Evolutionary conservation across 2,888 invertebrate species (phyloP).

Genomic region (Amphipoea oculea): DNA sequence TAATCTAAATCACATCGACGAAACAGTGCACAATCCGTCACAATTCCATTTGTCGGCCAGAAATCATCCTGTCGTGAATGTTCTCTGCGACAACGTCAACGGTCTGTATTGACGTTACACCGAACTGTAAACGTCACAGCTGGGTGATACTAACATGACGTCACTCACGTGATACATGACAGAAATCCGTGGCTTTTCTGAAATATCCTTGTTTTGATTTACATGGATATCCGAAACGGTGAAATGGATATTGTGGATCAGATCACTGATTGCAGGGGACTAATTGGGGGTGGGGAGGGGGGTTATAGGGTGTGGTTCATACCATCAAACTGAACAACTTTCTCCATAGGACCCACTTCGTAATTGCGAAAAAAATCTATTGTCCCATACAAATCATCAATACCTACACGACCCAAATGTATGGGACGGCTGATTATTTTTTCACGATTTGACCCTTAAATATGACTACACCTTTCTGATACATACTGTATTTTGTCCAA

Average conservation of each 20-base stretch:
- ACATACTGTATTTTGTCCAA: not conserved
- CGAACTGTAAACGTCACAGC: constrained; percentile 46
- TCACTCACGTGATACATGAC: constrained; percentile 6
- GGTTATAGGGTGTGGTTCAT: not conserved
- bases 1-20: constrained; percentile 39
- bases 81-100: constrained; percentile 55
- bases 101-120: constrained; percentile 47
- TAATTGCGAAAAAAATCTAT: not conserved
- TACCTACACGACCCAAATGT: no score
- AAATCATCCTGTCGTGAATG: constrained; percentile 61
- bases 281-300: no score
- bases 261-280: not conserved
- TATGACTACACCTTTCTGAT: not conserved
- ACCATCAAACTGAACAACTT: not conserved
- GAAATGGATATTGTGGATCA: not conserved
- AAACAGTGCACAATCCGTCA: constrained; percentile 44
- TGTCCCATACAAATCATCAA: no score
- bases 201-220: not conserved
- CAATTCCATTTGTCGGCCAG: constrained; percentile 45
- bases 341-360: not conserved
- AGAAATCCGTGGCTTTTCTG: constrained; percentile 1
- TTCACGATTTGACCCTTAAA: not conserved
- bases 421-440: not conserved
- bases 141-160: constrained; percentile 21
- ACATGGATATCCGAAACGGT: not conserved